These are phyloP conservation scores for Hyalella azteca DNA, from an alignment of 2,888 invertebrate genomes.

Conservation along the genomic window DNA sequence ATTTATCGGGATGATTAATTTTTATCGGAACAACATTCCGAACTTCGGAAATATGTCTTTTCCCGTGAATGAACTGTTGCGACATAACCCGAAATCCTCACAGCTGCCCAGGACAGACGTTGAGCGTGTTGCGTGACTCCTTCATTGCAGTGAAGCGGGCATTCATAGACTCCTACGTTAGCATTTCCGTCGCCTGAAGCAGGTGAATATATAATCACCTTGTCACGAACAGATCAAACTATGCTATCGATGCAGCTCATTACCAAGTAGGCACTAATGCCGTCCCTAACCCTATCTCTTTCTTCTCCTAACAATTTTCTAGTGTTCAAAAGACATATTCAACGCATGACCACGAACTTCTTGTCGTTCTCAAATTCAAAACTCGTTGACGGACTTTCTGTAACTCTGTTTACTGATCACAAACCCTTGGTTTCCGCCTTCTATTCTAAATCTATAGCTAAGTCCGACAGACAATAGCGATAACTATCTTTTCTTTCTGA, in stretches of 20 bases:
- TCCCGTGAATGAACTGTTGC: constrained; percentile 31
- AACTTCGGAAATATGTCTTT: constrained; percentile 12
- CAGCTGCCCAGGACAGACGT: no score
- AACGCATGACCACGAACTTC: background rate
- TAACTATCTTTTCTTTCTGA: background rate
- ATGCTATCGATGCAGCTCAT: constrained; percentile 6
- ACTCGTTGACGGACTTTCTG: background rate
- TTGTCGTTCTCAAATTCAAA: background rate
- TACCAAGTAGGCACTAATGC: background rate
- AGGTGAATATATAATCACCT: background rate
- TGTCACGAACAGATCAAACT: constrained; percentile 16
- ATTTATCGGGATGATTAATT: constrained; percentile 22
- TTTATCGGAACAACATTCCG: constrained; percentile 24
- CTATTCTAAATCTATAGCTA: background rate
- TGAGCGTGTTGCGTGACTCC: no score
- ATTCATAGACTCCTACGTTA: background rate
- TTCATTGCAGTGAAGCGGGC: no score
- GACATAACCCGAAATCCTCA: no score
- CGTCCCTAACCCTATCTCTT: no score
- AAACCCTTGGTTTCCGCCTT: background rate
- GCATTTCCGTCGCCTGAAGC: background rate
- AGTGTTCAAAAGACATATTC: background rate
- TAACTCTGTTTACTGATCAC: background rate
- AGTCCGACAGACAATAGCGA: background rate
- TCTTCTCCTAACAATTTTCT: constrained; percentile 20